Conservation (phyloP, 2,113 vertebrate genomes). For the Chitala chitala region DNA sequence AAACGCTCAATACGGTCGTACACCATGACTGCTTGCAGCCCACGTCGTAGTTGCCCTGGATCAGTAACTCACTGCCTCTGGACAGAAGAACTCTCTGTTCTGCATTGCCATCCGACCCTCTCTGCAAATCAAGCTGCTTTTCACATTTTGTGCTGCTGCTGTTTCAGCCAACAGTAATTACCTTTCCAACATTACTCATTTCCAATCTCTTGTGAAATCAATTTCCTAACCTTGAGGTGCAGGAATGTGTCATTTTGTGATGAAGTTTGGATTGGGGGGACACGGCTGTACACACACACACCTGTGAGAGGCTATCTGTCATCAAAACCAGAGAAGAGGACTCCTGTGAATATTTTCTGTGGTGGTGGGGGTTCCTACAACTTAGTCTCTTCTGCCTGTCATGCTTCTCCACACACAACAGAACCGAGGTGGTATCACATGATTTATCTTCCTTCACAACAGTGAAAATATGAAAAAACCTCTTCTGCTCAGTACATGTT, state of each 20-base stretch:
- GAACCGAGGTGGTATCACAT: background rate
- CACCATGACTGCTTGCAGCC: background rate
- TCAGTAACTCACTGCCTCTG: background rate
- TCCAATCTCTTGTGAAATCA: background rate
- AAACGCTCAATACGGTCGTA: too few relatives aligned
- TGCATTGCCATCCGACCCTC: background rate
- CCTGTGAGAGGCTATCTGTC: conserved; percentile 7
- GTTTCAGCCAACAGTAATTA: conserved; percentile 4
- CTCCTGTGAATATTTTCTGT: too few relatives aligned
- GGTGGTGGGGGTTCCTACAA: too few relatives aligned
- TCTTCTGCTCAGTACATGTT: background rate
- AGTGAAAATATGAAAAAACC: background rate
- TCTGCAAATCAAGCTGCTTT: background rate
- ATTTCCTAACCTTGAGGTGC: conserved; percentile 14
- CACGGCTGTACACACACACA: background rate
- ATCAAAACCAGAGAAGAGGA: too few relatives aligned
- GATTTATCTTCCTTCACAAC: background rate
- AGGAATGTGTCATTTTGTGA: conserved; percentile 6
- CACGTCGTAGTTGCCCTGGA: background rate
- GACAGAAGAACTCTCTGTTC: background rate
- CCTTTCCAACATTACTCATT: conserved; percentile 1
- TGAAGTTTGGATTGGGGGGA: background rate
- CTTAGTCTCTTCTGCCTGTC: too few relatives aligned
- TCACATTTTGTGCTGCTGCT: background rate
- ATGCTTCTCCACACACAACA: too few relatives aligned